These are phyloP conservation scores for Euplagia quadripunctaria DNA, from an alignment of 2,888 invertebrate genomes.

Conservation along the genomic window DNA sequence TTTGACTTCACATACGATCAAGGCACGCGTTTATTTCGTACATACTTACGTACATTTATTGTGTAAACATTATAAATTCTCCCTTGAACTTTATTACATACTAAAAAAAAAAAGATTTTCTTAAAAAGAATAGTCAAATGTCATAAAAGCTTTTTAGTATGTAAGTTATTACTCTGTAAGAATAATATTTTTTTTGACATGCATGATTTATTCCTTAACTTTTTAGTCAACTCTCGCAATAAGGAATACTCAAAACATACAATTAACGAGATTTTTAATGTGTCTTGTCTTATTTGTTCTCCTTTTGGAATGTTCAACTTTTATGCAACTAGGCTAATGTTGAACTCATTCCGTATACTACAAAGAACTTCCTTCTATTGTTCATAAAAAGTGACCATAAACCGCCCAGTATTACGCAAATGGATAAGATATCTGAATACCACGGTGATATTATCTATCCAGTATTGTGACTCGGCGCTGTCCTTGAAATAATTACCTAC, in stretches of 20 bases:
- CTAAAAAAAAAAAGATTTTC: background rate
- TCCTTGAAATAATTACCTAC: too few species aligned
- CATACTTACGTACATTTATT: slow-evolving; percentile 21
- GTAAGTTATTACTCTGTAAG: background rate
- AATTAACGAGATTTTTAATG: too few species aligned
- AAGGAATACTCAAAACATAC: too few species aligned
- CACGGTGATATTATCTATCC: too few species aligned
- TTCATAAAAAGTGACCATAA: background rate
- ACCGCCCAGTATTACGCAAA: background rate
- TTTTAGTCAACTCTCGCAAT: too few species aligned
- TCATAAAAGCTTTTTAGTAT: background rate
- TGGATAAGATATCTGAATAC: background rate
- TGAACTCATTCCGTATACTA: too few species aligned
- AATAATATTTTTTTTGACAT: background rate
- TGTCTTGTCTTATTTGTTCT: too few species aligned
- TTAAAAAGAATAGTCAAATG: background rate
- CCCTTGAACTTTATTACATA: background rate
- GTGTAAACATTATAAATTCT: slow-evolving; percentile 29
- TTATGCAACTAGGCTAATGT: too few species aligned
- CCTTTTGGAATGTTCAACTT: too few species aligned
- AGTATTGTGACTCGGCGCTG: too few species aligned
- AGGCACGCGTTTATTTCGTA: slow-evolving; percentile 47
- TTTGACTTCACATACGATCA: slow-evolving; percentile 43
- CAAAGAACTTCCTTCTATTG: background rate
- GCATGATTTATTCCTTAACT: too few species aligned